Evolutionary conservation across 2,113 vertebrate genomes (phyloP), one percentile per base, ranked within the genome.

Genomic region (Malurus melanocephalus): DNA sequence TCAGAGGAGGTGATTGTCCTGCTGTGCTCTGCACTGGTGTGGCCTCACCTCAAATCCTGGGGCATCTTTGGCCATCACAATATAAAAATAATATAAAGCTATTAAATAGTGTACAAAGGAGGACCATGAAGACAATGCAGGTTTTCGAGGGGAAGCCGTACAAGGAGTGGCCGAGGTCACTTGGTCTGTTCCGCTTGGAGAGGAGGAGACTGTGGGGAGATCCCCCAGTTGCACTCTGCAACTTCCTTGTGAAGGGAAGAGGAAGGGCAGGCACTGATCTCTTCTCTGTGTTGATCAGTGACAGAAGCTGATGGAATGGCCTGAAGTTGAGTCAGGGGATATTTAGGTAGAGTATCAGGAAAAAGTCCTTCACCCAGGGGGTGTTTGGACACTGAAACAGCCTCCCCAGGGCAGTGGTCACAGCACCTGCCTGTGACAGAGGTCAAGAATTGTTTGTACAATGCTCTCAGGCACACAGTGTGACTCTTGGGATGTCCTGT

Each of bases 191-290:
- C 16, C 35, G 33, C 9, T 21, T 42, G 35, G 16, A 67, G 18
- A 22, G 35, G 16, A 67, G 18, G 27, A 46, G 27, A 20, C 40
- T 61, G 40, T 7, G 13, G 13, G 16, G 30, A 30, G 10, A 48
- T 3, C 2, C 17, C 48, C 33, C 33, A 33, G 30, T 6, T 5
- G 2, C 16, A 33, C 5, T 18, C 60, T 71, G 16, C 13, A 18
- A 1, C 2, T 71, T 49, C 11, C 9, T 42, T 0, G 0, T 26
- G 42, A 32, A 7, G 10, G 23, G 4, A 56, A 32, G 16, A 33
- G 9, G 11, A 49, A 13, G 30, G 21, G 17, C 13, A 64, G 33
- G 1, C 30, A 32, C 11, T 49, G 49, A 71, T 35, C 11, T 56
- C 21, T 35, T 5, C 7, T 56, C 3, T 32, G 20, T 32, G 7